Evolutionary conservation across 2,797 vertebrate genomes (phyloP).

Genomic region (Ptychobarbus kaznakovi): DNA sequence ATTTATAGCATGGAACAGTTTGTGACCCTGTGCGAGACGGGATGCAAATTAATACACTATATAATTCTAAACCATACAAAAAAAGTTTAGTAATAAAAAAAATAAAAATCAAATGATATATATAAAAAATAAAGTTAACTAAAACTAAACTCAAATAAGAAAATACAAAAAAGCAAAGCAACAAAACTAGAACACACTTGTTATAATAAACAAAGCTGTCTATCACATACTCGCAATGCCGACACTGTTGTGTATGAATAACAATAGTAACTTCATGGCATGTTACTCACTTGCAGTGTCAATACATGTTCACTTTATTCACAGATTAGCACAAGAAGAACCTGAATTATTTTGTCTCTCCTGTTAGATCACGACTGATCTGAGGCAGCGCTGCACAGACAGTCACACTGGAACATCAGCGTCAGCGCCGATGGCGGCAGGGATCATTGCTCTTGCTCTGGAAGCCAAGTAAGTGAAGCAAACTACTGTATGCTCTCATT

Average conservation of each 20-base stretch:
- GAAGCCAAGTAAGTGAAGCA: constrained; percentile 93
- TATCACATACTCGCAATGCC: not conserved
- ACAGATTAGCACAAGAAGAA: not conserved
- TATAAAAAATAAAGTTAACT: not conserved
- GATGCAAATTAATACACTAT: not conserved
- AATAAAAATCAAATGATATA: not conserved
- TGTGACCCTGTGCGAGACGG: not conserved
- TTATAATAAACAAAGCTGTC: not conserved
- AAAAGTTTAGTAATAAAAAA: not conserved
- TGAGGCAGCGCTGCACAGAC: constrained; percentile 97
- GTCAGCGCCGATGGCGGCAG: constrained; percentile 97
- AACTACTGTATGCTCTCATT: not conserved
- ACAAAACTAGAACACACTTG: not conserved
- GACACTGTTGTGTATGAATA: not conserved
- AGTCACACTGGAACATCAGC: constrained; percentile 98
- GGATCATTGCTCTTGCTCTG: constrained; percentile 95
- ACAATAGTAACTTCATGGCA: not conserved
- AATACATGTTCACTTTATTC: not conserved
- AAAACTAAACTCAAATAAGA: not conserved
- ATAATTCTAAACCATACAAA: not conserved
- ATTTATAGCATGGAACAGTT: not conserved
- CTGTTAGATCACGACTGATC: constrained; percentile 94
- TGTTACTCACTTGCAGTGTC: not conserved
- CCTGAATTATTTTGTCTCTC: not conserved
- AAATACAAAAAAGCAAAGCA: not conserved